Conservation (phyloP, 1,140 invertebrate genomes). For the Macrobrachium rosenbergii region DNA sequence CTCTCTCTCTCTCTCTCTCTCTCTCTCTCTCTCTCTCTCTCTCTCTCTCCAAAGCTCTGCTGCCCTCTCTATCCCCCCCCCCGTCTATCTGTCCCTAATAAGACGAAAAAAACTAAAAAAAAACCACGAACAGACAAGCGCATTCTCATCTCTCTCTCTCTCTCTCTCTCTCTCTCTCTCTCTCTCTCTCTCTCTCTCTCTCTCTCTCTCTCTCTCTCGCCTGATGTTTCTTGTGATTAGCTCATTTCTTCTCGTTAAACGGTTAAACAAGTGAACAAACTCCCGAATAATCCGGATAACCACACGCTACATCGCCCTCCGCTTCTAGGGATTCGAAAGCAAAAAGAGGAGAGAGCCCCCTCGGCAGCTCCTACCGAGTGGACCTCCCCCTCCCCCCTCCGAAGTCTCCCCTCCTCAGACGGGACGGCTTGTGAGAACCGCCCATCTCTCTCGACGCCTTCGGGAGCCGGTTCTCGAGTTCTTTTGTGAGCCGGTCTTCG, state of each 20-base stretch:
- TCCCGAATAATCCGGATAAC: not conserved
- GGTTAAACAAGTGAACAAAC: not conserved
- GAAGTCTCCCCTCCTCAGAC: no score
- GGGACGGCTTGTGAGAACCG: no score
- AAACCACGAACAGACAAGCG: no score
- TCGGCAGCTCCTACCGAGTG: no score
- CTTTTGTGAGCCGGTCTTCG: no score
- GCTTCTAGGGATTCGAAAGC: no score
- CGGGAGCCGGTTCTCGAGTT: no score
- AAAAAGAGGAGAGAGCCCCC: no score
- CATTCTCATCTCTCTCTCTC: slow-evolving; percentile 8
- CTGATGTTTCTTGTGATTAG: not conserved
- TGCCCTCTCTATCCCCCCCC: not conserved
- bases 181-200: slow-evolving; percentile 31
- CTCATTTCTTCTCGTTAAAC: not conserved
- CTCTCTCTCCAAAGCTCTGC: not conserved
- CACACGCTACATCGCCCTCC: no score
- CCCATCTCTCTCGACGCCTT: no score
- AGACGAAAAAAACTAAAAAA: no score
- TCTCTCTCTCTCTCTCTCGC: slow-evolving; percentile 23
- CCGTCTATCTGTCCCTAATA: not conserved
- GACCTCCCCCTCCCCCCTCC: no score
- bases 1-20: not conserved
- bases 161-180: slow-evolving; percentile 23
- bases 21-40: not conserved